Evolutionary conservation across 1,140 invertebrate species (phyloP), one percentile per base, ranked within the genome.

Genomic region (Acromyrmex echinatior): DNA sequence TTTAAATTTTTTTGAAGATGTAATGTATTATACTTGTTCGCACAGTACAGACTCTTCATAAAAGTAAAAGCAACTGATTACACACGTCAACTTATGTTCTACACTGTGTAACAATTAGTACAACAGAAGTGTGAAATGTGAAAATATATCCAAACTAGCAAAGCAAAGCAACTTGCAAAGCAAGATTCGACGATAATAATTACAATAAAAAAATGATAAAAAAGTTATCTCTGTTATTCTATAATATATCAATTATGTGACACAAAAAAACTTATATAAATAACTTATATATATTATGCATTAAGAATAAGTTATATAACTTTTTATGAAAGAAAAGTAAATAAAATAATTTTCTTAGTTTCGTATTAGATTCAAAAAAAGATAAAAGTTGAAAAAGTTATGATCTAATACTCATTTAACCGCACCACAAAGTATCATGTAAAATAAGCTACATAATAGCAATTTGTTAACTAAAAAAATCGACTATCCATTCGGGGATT

Each of bases 101-200:
- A 45, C 5, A 10, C 21, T 18, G 5, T 39, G 25, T 65, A 78
- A 89, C 58, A 70, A 71, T 73, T 84, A 58, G 25, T 49, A 39
- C 51, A 28, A 51, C 39, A 39, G 35, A 89, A 86, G 66, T 56
- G 66, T 31, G 39, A 89, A 78, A 89, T 78, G 65, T 65, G 86
- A 88, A 60, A 87, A n/a, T 21, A 71, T 18, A 85, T 1, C 5
- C 3, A 39, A 87, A 49, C 0, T 39, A 53, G 21, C 39, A 6
- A 45, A 28, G n/a, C 9, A 16, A n/a, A 21, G n/a, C n/a, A 66
- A n/a, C 18, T 28, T 18, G n/a, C 7, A 16, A 35, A 66, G n/a
- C 7, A 6, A 3, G n/a, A 12, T 51, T 31, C 2, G 7, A 39
- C 18, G 5, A 49, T 6, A n/a, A 62, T 6, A 16, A 53, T 31